phyloP scores from a whole-genome alignment of 2,888 invertebrate species.

The Cheiracanthium punctorium region DNA sequence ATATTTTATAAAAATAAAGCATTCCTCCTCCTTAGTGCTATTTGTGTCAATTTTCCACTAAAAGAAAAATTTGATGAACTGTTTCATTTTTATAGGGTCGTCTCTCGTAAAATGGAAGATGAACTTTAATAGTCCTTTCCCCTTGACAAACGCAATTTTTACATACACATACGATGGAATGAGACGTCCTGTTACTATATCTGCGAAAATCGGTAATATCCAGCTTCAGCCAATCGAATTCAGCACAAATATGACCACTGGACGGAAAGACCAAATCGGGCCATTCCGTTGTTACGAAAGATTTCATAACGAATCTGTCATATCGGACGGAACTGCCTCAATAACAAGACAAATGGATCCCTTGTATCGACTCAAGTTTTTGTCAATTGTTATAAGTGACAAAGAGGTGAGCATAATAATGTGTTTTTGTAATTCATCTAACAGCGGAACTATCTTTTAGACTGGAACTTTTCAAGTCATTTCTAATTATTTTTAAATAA shows the following conservation, averaged over 20 bases:
- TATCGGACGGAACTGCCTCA: constrained; percentile 92
- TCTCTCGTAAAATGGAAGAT: constrained; percentile 79
- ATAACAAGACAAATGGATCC: constrained; percentile 80
- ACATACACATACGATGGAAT: constrained; percentile 96
- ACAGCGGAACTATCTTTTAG: too few relatives aligned
- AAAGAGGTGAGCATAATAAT: constrained; percentile 80
- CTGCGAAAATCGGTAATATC: constrained; percentile 91
- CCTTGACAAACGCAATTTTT: constrained; percentile 90
- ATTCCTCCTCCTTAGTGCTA: too few relatives aligned
- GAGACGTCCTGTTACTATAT: constrained; percentile 89
- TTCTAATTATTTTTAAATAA: too few relatives aligned
- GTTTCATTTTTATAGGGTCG: too few relatives aligned
- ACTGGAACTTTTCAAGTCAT: too few relatives aligned
- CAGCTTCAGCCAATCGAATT: constrained; percentile 87
- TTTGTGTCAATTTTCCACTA: too few relatives aligned
- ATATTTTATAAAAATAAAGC: too few relatives aligned
- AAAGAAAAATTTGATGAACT: too few relatives aligned
- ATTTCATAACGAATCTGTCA: constrained; percentile 82
- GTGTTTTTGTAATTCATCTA: too few relatives aligned
- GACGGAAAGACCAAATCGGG: constrained; percentile 82
- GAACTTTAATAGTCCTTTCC: constrained; percentile 85
- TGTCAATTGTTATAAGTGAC: constrained; percentile 85
- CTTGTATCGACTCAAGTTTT: constrained; percentile 83
- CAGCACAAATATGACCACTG: constrained; percentile 92
- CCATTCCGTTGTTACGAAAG: constrained; percentile 71